Conservation (phyloP, 2,888 invertebrate genomes). For the Leucoptera coffeella region DNA sequence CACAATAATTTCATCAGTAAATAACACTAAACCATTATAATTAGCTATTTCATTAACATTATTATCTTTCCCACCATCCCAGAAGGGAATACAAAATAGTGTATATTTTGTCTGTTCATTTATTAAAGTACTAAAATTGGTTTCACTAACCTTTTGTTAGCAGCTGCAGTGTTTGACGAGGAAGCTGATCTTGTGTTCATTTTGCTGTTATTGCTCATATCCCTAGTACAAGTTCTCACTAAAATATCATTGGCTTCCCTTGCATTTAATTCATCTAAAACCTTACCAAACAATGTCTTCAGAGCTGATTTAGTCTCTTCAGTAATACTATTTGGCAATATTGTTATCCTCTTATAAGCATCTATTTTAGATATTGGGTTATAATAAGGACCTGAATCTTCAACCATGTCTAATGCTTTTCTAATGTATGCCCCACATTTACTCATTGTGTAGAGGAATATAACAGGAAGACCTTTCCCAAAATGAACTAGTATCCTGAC, state of each 20-base stretch:
- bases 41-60: background rate
- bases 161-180: conserved; percentile 19
- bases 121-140: background rate
- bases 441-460: conserved; percentile 73
- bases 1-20: background rate
- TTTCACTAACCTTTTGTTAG: conserved; percentile 31
- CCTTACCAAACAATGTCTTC: conserved; percentile 57
- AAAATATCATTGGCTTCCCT: conserved; percentile 79
- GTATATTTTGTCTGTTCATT: background rate
- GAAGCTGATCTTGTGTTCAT: conserved; percentile 32
- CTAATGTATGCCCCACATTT: conserved; percentile 64
- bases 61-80: background rate
- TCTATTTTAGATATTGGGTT: conserved; percentile 60
- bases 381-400: conserved; percentile 50
- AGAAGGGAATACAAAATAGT: background rate
- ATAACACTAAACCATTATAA: background rate
- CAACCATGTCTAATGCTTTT: conserved; percentile 63
- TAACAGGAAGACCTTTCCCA: conserved; percentile 66
- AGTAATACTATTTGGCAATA: conserved; percentile 63
- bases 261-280: conserved; percentile 64
- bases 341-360: conserved; percentile 66
- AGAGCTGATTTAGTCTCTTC: conserved; percentile 62
- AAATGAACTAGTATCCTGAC: conserved; percentile 73
- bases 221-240: conserved; percentile 65
- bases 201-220: conserved; percentile 32